Percentiles rank a stretch among this genome's conserved stretches.
Evolutionary conservation across 2,888 invertebrate species (phyloP).

Genomic region (Brenthis ino): DNA sequence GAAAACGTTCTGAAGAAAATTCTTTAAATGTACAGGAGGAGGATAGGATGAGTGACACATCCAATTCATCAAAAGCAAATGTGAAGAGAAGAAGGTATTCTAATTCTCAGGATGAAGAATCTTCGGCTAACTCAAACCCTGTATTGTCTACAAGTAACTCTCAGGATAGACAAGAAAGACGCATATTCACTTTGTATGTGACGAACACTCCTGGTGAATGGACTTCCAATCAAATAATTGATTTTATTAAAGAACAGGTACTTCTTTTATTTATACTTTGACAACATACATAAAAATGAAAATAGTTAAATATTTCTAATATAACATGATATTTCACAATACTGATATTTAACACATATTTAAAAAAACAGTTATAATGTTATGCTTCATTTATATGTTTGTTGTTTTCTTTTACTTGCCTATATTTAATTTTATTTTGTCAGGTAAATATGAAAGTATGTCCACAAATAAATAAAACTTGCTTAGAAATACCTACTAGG

Average conservation of each 20-base stretch:
- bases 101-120: constrained; percentile 27
- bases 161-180: constrained; percentile 6
- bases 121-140: constrained; percentile 7
- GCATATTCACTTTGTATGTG: constrained; percentile 23
- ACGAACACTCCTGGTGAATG: constrained; percentile 36
- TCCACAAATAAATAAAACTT: background rate
- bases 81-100: constrained; percentile 35
- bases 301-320: too few relatives aligned
- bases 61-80: constrained; percentile 28
- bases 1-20: constrained; percentile 26
- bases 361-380: too few relatives aligned
- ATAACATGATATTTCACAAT: too few relatives aligned
- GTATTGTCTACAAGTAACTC: background rate
- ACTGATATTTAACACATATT: too few relatives aligned
- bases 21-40: constrained; percentile 27
- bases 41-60: constrained; percentile 26
- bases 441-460: background rate
- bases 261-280: background rate
- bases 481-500: too few relatives aligned
- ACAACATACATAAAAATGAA: background rate
- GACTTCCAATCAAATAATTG: constrained; percentile 36
- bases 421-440: background rate
- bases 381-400: too few relatives aligned
- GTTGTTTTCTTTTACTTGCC: background rate
- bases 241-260: constrained; percentile 38